Evolutionary conservation across 2,113 vertebrate species (phyloP), one percentile per base, ranked within the genome.

Genomic region (Pao palembangensis): DNA sequence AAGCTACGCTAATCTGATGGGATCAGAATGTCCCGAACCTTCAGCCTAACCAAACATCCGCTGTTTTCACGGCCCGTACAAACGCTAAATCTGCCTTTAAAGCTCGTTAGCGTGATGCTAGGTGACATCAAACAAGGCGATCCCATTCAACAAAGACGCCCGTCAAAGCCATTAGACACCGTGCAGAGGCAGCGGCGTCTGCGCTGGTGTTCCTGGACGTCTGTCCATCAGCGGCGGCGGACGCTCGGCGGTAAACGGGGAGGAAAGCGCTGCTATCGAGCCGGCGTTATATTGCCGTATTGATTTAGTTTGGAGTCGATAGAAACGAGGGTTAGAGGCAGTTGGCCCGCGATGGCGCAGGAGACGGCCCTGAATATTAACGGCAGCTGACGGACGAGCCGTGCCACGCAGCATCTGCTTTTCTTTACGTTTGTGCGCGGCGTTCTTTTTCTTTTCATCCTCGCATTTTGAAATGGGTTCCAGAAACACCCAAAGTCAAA

Each of bases 241-340:
- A n/a, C n/a, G n/a, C n/a, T n/a, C n/a, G n/a, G n/a, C n/a, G n/a
- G n/a, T n/a, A n/a, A n/a, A n/a, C n/a, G n/a, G n/a, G n/a, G n/a
- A n/a, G 23, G 48, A 73, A 71, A 73, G 63, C 73, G 4, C 10
- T 16, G 42, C 51, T 31, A 52, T 44, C 21, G 62, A 70, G 46
- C 50, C 7, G 5, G n/a, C 4, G 2, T 28, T 46, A 8, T 58
- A 60, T 61, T 54, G 64, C 50, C 6, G 1, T 68, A 74, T 77
- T 64, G 77, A 79, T 71, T 25, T 38, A 6, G 38, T n/a, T n/a
- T 13, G 34, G 34, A 6, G 43, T 53, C 43, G 3, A 61, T 19
- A 18, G 23, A 38, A 52, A 52, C 2, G 0, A 20, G 21, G 44
- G 50, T 44, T 56, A 17, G 59, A 53, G 60, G 34, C 50, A 7